Conservation (phyloP, 2,113 vertebrate genomes). For the Alexandromys fortis region DNA sequence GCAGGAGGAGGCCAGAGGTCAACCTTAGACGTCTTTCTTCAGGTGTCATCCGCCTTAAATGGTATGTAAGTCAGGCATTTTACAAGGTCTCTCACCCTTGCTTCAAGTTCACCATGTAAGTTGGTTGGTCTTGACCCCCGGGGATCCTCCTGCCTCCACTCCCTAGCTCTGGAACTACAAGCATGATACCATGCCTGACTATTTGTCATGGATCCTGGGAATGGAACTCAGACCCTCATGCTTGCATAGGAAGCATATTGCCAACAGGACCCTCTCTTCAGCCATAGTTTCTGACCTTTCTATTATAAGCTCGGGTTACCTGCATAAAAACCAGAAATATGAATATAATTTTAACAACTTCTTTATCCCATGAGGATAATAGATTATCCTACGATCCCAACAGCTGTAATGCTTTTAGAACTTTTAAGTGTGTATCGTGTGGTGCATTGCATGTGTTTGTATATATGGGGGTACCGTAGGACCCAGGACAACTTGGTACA, state of each 20-base stretch:
- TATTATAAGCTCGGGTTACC: neutral
- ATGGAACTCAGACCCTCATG: neutral
- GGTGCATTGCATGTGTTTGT: neutral
- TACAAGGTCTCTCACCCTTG: neutral
- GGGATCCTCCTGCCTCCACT: neutral
- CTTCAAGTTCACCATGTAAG: neutral
- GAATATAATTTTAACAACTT: constrained; percentile 25
- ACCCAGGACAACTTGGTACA: too few relatives aligned
- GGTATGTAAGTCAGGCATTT: neutral
- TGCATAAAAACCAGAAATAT: neutral
- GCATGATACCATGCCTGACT: neutral
- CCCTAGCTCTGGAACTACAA: neutral
- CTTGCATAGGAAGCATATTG: neutral
- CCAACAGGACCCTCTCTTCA: neutral
- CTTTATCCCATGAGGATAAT: neutral
- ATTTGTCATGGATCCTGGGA: neutral
- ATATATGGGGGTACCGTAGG: neutral
- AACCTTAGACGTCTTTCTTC: neutral
- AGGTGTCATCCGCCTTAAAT: neutral
- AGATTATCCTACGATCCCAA: neutral
- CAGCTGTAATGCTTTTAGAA: neutral
- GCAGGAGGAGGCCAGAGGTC: neutral
- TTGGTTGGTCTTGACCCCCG: neutral
- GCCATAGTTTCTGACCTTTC: constrained; percentile 18
- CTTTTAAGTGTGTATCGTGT: neutral